phyloP scores from a whole-genome alignment of 2,113 vertebrate species.

The Neolamprologus kungweensis region DNA sequence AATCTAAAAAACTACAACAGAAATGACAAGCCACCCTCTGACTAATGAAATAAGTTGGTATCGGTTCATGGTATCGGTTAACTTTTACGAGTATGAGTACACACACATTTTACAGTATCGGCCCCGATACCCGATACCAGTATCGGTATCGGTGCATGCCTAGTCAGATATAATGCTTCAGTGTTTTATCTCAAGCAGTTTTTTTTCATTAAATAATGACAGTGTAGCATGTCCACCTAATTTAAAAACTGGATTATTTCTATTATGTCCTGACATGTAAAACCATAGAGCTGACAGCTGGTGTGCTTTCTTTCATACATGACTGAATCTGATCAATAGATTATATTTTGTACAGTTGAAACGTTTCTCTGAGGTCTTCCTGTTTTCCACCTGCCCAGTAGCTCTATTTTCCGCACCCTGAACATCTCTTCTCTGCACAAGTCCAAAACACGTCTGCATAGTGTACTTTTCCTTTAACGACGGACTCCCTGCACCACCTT shows the following conservation, averaged over 20 bases:
- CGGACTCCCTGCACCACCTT: not conserved
- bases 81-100: too few relatives aligned
- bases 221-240: not conserved
- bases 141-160: too few relatives aligned
- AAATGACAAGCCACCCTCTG: too few relatives aligned
- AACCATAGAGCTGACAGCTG: not conserved
- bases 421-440: not conserved
- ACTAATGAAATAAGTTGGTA: too few relatives aligned
- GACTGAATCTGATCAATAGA: not conserved
- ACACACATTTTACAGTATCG: too few relatives aligned
- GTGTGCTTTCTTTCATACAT: rapidly evolving
- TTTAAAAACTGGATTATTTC: not conserved
- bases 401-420: not conserved
- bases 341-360: not conserved
- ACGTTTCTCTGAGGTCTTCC: not conserved
- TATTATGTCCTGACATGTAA: not conserved
- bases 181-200: not conserved
- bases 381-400: not conserved
- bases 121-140: too few relatives aligned
- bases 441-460: not conserved
- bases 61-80: too few relatives aligned
- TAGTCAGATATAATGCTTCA: not conserved
- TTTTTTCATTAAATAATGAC: not conserved
- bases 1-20: too few relatives aligned
- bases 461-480: not conserved